Evolutionary conservation across 2,797 vertebrate species (phyloP).

Genomic region (Ibycter americanus): DNA sequence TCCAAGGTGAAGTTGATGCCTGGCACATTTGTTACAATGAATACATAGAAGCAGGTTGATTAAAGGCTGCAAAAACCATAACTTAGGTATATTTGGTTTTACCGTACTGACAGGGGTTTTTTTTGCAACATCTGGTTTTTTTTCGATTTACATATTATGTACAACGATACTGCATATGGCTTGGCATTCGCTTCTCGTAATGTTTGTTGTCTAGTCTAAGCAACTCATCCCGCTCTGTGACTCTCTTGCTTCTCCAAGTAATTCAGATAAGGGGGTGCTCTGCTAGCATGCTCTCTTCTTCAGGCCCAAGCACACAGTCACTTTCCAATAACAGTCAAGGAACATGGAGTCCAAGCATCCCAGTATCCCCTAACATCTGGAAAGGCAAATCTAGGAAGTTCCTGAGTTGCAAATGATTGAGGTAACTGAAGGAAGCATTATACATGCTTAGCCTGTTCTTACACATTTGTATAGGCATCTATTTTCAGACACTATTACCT

Average conservation of each 20-base stretch:
- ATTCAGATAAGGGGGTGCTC: not conserved
- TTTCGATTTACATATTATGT: not conserved
- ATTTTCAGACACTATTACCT: not conserved
- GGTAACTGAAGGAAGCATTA: not conserved
- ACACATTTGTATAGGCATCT: not conserved
- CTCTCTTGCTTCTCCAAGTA: not conserved
- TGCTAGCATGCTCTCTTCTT: not conserved
- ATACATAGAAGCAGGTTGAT: not conserved
- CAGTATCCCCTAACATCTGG: not conserved
- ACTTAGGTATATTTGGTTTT: not conserved
- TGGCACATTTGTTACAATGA: not conserved
- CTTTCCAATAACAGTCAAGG: rapidly evolving
- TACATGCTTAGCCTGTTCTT: not conserved
- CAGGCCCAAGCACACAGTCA: not conserved
- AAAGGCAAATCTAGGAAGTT: not conserved
- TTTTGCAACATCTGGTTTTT: not conserved
- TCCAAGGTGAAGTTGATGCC: not conserved
- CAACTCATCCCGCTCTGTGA: not conserved
- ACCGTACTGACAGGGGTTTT: not conserved
- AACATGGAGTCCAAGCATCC: not conserved
- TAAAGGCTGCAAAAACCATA: not conserved
- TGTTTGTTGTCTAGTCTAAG: not conserved
- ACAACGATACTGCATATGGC: not conserved
- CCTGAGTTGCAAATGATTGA: not conserved
- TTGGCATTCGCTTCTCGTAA: not conserved